Conservation (phyloP, 1,140 invertebrate species). For the Zaprionus capensis region DNA sequence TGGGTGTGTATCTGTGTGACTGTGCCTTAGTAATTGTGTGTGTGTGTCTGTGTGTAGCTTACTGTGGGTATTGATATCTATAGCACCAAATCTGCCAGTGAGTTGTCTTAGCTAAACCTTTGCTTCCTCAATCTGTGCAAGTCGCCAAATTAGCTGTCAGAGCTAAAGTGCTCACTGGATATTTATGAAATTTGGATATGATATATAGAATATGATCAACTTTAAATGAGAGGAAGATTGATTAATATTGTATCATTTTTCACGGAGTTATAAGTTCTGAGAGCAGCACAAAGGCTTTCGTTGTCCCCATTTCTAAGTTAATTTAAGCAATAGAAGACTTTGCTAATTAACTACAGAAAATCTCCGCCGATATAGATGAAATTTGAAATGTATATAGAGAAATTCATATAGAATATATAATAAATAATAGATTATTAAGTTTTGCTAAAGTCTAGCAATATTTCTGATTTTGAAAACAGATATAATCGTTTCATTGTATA, state of each 20-base stretch:
- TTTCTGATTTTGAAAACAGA: no score
- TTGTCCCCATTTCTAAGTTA: no score
- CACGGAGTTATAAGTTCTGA: rapidly evolving
- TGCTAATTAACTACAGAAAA: not conserved
- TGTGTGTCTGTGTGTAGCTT: conserved; percentile 16
- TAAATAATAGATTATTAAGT: no score
- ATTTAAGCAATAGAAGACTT: no score
- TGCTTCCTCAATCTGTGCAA: not conserved
- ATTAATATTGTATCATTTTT: not conserved
- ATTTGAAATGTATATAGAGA: not conserved
- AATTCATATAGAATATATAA: not conserved
- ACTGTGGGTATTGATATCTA: conserved; percentile 16
- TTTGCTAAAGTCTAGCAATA: no score
- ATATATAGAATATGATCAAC: not conserved
- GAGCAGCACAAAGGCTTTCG: not conserved
- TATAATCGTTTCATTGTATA: no score
- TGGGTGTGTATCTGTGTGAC: conserved; percentile 1
- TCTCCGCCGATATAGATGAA: not conserved
- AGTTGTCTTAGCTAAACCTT: not conserved
- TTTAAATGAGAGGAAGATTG: not conserved
- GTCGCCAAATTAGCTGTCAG: not conserved
- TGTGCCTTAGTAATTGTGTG: not conserved
- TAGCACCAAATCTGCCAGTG: conserved; percentile 22
- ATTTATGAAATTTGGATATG: not conserved
- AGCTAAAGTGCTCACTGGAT: not conserved